These are phyloP conservation scores for Mormyrus iriodes DNA, from an alignment of 2,113 vertebrate species.

Conservation along the genomic window DNA sequence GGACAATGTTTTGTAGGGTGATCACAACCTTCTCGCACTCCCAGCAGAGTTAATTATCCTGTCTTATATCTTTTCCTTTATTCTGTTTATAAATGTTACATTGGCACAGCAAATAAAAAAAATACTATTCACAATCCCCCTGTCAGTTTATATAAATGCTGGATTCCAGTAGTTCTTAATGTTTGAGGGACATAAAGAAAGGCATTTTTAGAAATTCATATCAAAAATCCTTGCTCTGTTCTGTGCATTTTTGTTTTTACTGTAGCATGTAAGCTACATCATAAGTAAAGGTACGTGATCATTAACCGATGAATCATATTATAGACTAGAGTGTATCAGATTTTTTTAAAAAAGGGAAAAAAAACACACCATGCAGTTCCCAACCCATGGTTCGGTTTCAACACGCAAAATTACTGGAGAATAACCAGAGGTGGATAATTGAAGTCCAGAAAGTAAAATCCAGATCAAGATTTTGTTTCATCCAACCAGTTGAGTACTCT, in stretches of 20 bases:
- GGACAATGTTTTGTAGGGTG: background rate
- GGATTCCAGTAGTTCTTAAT: background rate
- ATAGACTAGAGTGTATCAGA: background rate
- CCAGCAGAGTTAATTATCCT: background rate
- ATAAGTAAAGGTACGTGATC: background rate
- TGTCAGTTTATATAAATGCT: background rate
- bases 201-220: background rate
- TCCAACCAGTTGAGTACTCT: too few relatives aligned
- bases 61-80: background rate
- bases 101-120: background rate
- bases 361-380: background rate
- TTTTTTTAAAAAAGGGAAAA: background rate
- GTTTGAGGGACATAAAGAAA: background rate
- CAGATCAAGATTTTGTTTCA: background rate
- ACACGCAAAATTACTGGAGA: background rate
- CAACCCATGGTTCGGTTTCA: background rate
- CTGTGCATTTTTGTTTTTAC: background rate
- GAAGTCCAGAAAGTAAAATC: background rate
- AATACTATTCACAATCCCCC: background rate
- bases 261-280: background rate
- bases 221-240: background rate
- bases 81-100: conserved; percentile 8
- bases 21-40: background rate
- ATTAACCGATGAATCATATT: background rate
- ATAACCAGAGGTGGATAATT: too few relatives aligned